phyloP scores from a whole-genome alignment of 2,113 vertebrate species.

The Emydura subglobosa region DNA sequence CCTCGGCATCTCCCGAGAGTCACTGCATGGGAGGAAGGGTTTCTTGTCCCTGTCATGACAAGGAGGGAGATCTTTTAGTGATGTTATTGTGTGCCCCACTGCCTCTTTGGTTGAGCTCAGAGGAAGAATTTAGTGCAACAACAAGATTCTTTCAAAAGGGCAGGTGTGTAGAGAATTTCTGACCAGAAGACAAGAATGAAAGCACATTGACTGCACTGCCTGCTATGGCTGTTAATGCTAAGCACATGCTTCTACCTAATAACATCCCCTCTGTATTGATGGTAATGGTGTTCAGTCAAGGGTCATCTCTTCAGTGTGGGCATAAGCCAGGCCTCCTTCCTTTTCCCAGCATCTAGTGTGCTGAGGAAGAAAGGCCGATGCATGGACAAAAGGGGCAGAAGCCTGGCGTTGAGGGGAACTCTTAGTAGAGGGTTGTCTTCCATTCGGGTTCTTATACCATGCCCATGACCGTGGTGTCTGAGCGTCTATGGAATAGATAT shows the following conservation, averaged over 20 bases:
- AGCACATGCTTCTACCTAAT: not conserved
- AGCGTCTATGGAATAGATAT: not conserved
- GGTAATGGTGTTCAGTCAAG: not conserved
- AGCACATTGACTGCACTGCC: not conserved
- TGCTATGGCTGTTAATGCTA: not conserved
- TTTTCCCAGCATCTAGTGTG: not conserved
- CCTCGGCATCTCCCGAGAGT: not conserved
- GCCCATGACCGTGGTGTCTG: not conserved
- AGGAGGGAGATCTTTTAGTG: not conserved
- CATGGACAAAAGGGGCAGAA: not conserved
- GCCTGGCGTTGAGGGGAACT: not conserved
- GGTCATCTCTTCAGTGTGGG: not conserved
- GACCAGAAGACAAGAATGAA: not conserved
- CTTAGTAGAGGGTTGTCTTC: not conserved
- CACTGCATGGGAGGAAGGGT: not conserved
- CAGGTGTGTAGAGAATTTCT: fast-evolving
- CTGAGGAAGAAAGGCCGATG: not conserved
- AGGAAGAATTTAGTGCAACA: not conserved
- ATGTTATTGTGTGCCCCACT: too few relatives aligned
- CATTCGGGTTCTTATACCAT: not conserved
- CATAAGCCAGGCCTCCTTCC: not conserved
- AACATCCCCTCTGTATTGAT: not conserved
- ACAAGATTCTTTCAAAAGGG: not conserved
- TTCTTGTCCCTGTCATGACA: fast-evolving
- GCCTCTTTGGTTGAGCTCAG: too few relatives aligned